Base-by-base conservation (phyloP, 2,888 invertebrate genomes). In the Calliopum simillimum region DNA sequence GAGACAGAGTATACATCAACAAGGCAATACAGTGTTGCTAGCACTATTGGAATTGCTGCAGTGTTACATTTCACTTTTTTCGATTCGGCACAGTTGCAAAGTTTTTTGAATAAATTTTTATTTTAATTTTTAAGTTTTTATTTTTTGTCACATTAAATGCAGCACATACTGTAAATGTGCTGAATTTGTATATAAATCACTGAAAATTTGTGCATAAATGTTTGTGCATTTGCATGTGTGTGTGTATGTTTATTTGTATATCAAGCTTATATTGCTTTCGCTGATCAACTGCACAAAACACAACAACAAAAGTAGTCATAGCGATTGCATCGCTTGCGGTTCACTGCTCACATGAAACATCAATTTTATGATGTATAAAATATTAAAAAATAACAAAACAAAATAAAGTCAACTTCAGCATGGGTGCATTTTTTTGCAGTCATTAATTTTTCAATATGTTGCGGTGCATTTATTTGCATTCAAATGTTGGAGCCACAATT, bases 281-380 rank as follows among this genome's bases (percentile, higher is more conserved):
- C 33, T 19, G 53, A n/a, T 25, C 8, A 21, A 56, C 33, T 56
- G 23, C 2, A 25, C 63, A 14, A 16, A 63, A 49, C 63, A 63
- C 51, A 55, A 43, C 33, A 55, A 55, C 23, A 55, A 55, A 19
- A 41, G 55, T 21, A 21, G 23, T 19, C 33, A 33, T 6, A 19
- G 33, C n/a, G 14, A 53, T 53, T 55, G 43, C 55, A 43, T 23
- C 65, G 53, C 23, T 44, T 65, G 65, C 43, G 55, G 55, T 65
- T 65, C 65, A 53, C 46, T 55, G 41, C 65, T 44, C 65, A 55
- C 21, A 44, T 55, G 65, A 65, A 65, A 55, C 21, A 2, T 11
- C 19, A 8, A 21, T 65, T 21, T 55, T 44, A 55, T 55, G 55
- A 55, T 43, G 55, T 55, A 53, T 65, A 43, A 65, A 65, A 55